A percentile compares a stretch with the other conserved stretches of the same genome.
Evolutionary conservation across 2,113 vertebrate species (phyloP).

Genomic region (Donacobius atricapilla): DNA sequence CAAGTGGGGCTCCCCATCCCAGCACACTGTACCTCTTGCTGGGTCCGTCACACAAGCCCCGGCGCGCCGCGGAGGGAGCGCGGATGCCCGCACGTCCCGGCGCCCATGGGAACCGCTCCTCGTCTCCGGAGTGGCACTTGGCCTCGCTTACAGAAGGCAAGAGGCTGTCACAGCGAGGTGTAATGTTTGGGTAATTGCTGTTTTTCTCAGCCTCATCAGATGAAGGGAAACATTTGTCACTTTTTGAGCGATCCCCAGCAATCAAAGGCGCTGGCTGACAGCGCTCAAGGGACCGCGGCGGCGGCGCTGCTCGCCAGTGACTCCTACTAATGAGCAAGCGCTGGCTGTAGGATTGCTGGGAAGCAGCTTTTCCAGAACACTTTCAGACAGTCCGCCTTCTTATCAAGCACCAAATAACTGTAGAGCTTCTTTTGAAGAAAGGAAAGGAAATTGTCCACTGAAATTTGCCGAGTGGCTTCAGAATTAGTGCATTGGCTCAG

Average conservation of each 20-base stretch:
- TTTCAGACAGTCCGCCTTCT: neutral
- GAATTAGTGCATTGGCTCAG: neutral
- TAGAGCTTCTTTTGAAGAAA: neutral
- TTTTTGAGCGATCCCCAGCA: neutral
- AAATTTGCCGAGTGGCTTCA: neutral
- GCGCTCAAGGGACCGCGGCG: rapidly evolving
- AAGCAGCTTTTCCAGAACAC: neutral
- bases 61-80: rapidly evolving
- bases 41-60: no score
- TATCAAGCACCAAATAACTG: neutral
- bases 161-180: neutral
- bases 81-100: rapidly evolving
- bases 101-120: neutral
- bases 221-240: neutral
- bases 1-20: neutral
- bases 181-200: neutral
- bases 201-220: neutral
- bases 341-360: neutral
- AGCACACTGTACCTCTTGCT: rapidly evolving
- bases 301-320: neutral
- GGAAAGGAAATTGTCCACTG: neutral
- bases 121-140: neutral
- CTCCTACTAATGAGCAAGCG: neutral
- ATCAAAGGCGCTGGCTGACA: neutral
- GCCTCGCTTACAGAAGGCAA: neutral